These are phyloP conservation scores for Pollenia griseotomentosa DNA, from an alignment of 2,888 invertebrate species.

Conservation along the genomic window DNA sequence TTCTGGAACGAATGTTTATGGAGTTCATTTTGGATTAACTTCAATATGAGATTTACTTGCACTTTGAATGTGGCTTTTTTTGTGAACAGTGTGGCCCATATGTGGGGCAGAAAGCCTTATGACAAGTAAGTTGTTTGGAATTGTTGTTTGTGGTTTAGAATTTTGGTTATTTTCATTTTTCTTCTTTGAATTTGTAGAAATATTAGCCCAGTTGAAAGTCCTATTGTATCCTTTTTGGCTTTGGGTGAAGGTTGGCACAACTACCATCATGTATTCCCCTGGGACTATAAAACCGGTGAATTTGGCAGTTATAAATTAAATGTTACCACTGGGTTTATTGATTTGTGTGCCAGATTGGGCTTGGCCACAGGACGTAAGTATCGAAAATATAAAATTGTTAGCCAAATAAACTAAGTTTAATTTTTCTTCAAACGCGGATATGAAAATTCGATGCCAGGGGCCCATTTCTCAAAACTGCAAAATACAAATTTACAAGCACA, in stretches of 20 bases:
- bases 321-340: constrained; percentile 91
- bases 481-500: too few species aligned
- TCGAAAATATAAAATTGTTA: neutral
- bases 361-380: constrained; percentile 91
- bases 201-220: constrained; percentile 90
- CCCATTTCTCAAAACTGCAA: too few species aligned
- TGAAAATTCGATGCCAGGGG: too few species aligned
- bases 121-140: constrained; percentile 87
- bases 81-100: constrained; percentile 97
- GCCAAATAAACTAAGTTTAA: neutral
- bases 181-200: constrained; percentile 84
- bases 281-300: constrained; percentile 89
- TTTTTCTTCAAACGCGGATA: neutral
- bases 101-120: constrained; percentile 96
- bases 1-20: constrained; percentile 92
- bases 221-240: constrained; percentile 90
- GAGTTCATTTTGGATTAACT: constrained; percentile 93
- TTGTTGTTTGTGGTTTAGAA: neutral
- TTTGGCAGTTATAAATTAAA: constrained; percentile 88
- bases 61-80: constrained; percentile 96
- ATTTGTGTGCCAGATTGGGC: constrained; percentile 91
- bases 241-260: constrained; percentile 94
- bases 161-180: neutral
- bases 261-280: constrained; percentile 91
- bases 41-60: constrained; percentile 92